Base-by-base conservation (phyloP, 2,888 invertebrate species). In the Volucella inanis region DNA sequence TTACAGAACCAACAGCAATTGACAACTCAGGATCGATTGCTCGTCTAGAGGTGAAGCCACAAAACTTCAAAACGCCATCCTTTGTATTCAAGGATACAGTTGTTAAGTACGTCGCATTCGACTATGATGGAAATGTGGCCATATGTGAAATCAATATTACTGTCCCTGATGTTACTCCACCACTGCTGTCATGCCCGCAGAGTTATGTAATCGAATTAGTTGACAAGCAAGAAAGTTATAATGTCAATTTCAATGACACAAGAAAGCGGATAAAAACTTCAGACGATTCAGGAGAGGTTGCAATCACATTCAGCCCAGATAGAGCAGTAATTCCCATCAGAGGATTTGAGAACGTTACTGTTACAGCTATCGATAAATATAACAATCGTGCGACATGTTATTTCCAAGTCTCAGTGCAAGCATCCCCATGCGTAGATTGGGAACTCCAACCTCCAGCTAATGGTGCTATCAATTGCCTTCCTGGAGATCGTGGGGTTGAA, bases 101-200 rank as follows among this genome's bases (percentile, higher is more conserved):
- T 39, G 97, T 98, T 0, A 96, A 97, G 93, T 99, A 98, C 89
- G 96, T 98, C 0, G 99, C 99, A 3, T 99, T 97, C 89, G 99
- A 99, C 93, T 98, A 97, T 89, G 98, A 98, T 90, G 98, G 98
- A 88, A 99, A 99, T 90, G 98, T 98, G 12, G 99, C 98, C 12
- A 98, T 98, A 90, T 99, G 99, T 90, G 97, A 97, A 93, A 98
- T 99, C 41, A 98, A 98, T 89, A 97, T 99, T 41, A 97, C 98
- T 0, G 98, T 98, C 10, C 97, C 97, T 41, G 98, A 98, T 92
- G 96, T 98, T 70, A 98, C 97, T 0, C 98, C 98, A 68, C 98
- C 98, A 8, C 94, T 95, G 89, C 92, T 98, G 49, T 97, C 96
- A 90, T 98, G 98, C 89, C 98, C 98, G 0, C 97, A 98, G 91